phyloP scores from a whole-genome alignment of 2,113 vertebrate genomes.

The Larimichthys crocea region DNA sequence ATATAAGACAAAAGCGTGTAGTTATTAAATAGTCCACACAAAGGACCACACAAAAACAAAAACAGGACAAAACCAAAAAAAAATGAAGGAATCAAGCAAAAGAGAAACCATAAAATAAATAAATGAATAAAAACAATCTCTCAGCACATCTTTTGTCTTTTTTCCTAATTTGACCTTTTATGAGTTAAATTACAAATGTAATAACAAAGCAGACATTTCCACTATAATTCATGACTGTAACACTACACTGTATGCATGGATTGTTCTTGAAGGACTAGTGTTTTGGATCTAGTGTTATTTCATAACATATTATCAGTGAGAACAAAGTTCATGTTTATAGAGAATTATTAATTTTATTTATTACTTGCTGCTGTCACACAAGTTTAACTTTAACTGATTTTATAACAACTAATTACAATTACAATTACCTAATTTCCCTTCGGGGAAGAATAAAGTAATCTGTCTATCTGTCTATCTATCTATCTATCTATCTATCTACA shows the following conservation, averaged over 20 bases:
- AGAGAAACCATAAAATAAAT: neutral
- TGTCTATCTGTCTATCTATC: no score
- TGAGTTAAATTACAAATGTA: neutral
- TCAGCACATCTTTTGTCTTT: no score
- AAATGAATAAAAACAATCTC: no score
- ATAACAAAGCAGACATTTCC: neutral
- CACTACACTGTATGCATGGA: neutral
- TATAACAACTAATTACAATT: neutral
- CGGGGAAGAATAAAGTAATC: no score
- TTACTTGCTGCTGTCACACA: neutral
- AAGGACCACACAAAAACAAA: neutral
- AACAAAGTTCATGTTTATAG: neutral
- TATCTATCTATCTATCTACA: no score
- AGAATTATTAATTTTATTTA: neutral
- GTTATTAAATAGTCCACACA: neutral
- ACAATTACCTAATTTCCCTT: no score
- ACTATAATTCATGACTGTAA: neutral
- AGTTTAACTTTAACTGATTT: no score
- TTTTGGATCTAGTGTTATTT: neutral
- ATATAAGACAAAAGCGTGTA: neutral
- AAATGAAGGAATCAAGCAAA: neutral
- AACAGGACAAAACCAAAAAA: neutral
- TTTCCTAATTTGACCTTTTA: no score
- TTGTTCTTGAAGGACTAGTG: no score
- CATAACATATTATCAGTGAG: neutral